Conservation (phyloP, 2,888 invertebrate genomes). For the Conchocele bisecta region DNA sequence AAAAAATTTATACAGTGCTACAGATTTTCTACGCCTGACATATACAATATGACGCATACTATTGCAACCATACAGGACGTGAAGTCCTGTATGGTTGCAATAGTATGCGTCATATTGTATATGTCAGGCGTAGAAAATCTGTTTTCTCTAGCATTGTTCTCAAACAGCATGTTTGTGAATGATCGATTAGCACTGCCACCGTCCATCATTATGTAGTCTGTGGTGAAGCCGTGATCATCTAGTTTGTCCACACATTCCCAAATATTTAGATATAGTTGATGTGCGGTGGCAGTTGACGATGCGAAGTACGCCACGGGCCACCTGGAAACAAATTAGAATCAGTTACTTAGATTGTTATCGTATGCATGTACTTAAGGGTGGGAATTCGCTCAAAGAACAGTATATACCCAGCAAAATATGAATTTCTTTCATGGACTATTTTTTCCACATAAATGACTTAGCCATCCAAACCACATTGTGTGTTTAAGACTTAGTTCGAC, state of each 20-base stretch:
- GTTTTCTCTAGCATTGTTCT: conserved; percentile 1
- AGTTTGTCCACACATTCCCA: conserved; percentile 47
- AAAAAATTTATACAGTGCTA: conserved; percentile 35
- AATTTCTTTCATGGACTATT: too few species aligned
- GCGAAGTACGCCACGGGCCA: conserved; percentile 44
- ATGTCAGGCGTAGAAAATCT: conserved; percentile 17
- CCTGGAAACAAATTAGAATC: conserved; percentile 13
- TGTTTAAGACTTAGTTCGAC: too few species aligned
- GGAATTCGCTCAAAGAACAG: too few species aligned
- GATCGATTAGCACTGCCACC: conserved; percentile 53
- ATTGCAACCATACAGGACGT: too few species aligned
- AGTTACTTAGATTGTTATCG: too few species aligned
- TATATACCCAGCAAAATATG: too few species aligned
- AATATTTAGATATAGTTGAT: conserved; percentile 18
- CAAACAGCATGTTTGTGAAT: conserved; percentile 30
- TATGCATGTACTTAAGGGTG: too few species aligned
- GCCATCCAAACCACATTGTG: too few species aligned
- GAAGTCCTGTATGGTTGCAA: conserved; percentile 17
- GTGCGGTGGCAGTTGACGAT: conserved; percentile 5
- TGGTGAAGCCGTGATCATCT: conserved; percentile 31
- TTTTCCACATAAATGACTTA: too few species aligned
- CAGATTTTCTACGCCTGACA: too few species aligned
- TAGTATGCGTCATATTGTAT: conserved; percentile 6
- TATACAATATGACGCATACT: too few species aligned
- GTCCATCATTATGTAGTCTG: conserved; percentile 55